Evolutionary conservation across 2,113 vertebrate species (phyloP).

Genomic region (Cebus imitator): DNA sequence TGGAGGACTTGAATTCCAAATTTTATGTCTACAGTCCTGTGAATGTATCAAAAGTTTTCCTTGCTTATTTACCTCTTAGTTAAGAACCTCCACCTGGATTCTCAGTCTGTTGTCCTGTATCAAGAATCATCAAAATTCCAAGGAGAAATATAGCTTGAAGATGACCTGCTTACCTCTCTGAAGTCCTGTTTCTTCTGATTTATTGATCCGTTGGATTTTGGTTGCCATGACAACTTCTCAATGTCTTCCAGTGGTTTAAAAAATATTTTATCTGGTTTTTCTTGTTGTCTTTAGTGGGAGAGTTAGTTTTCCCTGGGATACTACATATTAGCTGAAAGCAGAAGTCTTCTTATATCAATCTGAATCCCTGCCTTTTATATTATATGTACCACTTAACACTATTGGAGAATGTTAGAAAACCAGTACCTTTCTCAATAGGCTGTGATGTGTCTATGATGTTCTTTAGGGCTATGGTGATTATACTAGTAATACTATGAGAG

Average conservation of each 20-base stretch:
- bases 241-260: not conserved
- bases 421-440: not conserved
- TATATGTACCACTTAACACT: too few species aligned
- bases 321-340: not conserved
- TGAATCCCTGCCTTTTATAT: not conserved
- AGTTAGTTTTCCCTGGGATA: not conserved
- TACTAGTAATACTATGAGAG: not conserved
- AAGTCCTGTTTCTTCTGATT: constrained; percentile 13
- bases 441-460: not conserved
- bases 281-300: not conserved
- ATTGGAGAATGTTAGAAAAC: too few species aligned
- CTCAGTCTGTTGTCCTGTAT: not conserved
- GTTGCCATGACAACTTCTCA: constrained; percentile 6
- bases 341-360: not conserved
- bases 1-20: not conserved
- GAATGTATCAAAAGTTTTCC: not conserved
- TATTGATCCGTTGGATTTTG: constrained; percentile 35
- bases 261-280: not conserved
- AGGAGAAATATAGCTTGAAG: not conserved
- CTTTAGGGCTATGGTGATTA: not conserved
- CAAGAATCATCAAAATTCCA: not conserved
- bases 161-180: not conserved
- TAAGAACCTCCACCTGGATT: not conserved
- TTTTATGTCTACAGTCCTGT: not conserved
- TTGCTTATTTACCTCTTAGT: not conserved